These are phyloP conservation scores for Tineola bisselliella DNA, from an alignment of 2,888 invertebrate genomes.

Conservation along the genomic window DNA sequence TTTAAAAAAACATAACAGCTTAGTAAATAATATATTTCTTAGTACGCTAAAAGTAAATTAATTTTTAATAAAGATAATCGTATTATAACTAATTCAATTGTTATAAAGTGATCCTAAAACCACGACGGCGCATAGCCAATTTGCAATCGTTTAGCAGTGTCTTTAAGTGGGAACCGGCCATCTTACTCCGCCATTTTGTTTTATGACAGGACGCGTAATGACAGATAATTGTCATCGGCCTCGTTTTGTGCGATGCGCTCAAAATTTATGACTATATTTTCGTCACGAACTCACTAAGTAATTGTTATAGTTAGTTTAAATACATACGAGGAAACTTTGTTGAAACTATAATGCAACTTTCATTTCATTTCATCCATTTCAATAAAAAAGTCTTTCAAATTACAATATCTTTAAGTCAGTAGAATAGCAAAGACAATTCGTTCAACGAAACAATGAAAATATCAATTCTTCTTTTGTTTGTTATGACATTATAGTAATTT, in stretches of 20 bases:
- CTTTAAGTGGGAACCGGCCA: neutral
- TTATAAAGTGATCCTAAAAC: neutral
- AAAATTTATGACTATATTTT: constrained; percentile 50
- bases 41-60: too few relatives aligned
- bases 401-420: too few relatives aligned
- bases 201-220: constrained; percentile 31
- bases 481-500: too few relatives aligned
- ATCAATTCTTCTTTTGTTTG: too few relatives aligned
- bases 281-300: constrained; percentile 48
- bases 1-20: too few relatives aligned
- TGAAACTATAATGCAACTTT: neutral
- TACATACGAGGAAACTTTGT: neutral
- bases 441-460: too few relatives aligned
- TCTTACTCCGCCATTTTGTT: constrained; percentile 10
- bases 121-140: constrained; percentile 20
- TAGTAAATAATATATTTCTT: too few relatives aligned
- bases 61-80: too few relatives aligned
- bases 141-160: constrained; percentile 28
- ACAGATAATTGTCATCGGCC: constrained; percentile 52
- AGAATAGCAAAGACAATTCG: too few relatives aligned
- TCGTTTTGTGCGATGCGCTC: constrained; percentile 28
- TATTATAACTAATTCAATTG: neutral
- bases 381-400: too few relatives aligned
- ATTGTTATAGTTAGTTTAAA: constrained; percentile 28
- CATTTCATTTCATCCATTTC: too few relatives aligned